Percentiles rank a stretch among this genome's conserved stretches.
These are phyloP conservation scores for Adoxophyes honmai DNA, from an alignment of 1,140 invertebrate species.

Conservation along the genomic window DNA sequence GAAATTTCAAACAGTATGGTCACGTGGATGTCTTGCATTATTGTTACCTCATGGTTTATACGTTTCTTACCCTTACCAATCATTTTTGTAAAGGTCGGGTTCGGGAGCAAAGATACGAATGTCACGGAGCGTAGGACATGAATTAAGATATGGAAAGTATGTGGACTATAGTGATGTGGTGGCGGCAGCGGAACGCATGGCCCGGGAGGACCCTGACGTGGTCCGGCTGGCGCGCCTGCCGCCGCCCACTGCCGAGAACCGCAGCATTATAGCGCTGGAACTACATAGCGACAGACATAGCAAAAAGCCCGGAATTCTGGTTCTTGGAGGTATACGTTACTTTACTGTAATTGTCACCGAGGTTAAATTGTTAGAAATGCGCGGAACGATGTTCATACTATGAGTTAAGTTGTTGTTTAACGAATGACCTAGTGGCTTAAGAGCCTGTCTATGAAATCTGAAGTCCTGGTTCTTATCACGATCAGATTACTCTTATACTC, in stretches of 20 bases:
- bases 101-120: slow-evolving; percentile 57
- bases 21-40: no score
- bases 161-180: slow-evolving; percentile 35
- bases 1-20: slow-evolving; percentile 52
- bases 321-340: slow-evolving; percentile 45
- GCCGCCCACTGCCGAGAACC: slow-evolving; percentile 43
- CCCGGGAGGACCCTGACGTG: slow-evolving; percentile 38
- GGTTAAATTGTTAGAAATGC: no score
- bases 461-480: no score
- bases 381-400: no score
- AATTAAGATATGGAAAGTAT: slow-evolving; percentile 36
- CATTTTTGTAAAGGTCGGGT: slow-evolving; percentile 22
- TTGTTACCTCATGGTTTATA: no score
- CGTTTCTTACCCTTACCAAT: slow-evolving; percentile 11
- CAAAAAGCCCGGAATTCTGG: slow-evolving; percentile 60
- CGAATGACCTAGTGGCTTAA: no score
- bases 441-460: no score
- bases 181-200: slow-evolving; percentile 29
- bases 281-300: slow-evolving; percentile 51
- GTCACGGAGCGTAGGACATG: slow-evolving; percentile 31
- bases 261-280: slow-evolving; percentile 49
- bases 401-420: no score
- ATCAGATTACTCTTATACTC: no score
- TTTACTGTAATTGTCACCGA: no score
- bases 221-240: slow-evolving; percentile 32